Conservation (phyloP, 1,140 invertebrate genomes). For the Dendrolimus punctatus region DNA sequence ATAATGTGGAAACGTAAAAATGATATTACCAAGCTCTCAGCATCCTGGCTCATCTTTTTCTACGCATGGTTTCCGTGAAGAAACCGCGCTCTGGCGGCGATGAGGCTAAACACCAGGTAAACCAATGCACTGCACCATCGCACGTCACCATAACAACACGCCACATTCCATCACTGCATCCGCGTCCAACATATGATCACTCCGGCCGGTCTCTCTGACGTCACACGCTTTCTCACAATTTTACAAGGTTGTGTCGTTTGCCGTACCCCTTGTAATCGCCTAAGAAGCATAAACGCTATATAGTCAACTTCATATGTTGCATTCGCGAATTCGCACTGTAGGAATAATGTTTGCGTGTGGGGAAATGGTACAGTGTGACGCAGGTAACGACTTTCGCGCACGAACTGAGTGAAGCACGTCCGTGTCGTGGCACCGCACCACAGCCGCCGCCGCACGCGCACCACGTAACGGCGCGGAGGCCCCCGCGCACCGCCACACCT, state of each 20-base stretch:
- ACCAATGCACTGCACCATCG: conserved; percentile 47
- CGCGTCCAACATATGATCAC: conserved; percentile 69
- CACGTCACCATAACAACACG: conserved; percentile 60
- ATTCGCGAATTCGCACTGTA: conserved; percentile 29
- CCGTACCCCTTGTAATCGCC: background rate
- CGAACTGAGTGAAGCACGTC: conserved; percentile 70
- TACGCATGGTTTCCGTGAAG: conserved; percentile 59
- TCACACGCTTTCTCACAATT: conserved; percentile 62
- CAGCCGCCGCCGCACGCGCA: conserved; percentile 47
- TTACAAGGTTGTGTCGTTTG: conserved; percentile 40
- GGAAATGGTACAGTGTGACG: conserved; percentile 57
- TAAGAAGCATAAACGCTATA: too few relatives aligned
- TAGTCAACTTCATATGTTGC: conserved; percentile 9
- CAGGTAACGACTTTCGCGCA: conserved; percentile 68
- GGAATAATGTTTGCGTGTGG: conserved; percentile 50
- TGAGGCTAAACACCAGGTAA: conserved; percentile 49
- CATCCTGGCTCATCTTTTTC: conserved; percentile 71
- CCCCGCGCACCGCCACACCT: conserved; percentile 41
- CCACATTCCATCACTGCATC: conserved; percentile 71
- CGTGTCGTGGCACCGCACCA: conserved; percentile 65
- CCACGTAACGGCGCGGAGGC: conserved; percentile 57
- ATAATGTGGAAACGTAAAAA: conserved; percentile 31
- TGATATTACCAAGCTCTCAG: conserved; percentile 71
- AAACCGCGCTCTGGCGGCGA: conserved; percentile 48
- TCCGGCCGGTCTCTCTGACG: conserved; percentile 60